Evolutionary conservation across 2,797 vertebrate species (phyloP), one percentile per base, ranked within the genome.

Genomic region (Sorex maritimensis): DNA sequence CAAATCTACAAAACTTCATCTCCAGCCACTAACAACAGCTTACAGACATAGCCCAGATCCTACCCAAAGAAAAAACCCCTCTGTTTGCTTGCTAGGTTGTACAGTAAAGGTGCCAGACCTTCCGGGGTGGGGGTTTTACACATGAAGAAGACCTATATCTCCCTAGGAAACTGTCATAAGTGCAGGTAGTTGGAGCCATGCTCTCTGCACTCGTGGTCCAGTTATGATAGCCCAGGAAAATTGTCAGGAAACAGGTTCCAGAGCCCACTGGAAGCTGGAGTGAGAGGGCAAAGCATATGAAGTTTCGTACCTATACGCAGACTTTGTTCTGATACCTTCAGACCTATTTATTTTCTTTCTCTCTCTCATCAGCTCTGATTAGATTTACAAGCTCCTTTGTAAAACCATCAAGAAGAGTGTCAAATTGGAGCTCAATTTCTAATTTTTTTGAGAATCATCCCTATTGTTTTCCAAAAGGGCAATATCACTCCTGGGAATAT

Each of bases 61-160:
- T 1, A 2, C 44, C 17, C 28, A 12, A 34, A 82, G 14, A 0
- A 0, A 0, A 0, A 15, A 11, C 5, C 13, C 2, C 0, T 0
- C 1, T 13, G 8, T 24, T 12, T 6, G 9, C 24, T 24, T n/a
- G 34, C 4, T 5, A 0, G 4, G 26, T 3, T 14, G 0, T 11
- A 8, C 12, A 11, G 15, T 17, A 17, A 12, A 19, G 9, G 11
- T 15, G 3, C 10, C 8, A 3, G 15, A 13, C 38, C n/a, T 24
- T 34, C 15, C 2, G 3, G 14, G 3, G 19, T 34, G 34, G 34
- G 34, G 17, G 63, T 1, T 52, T 44, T 19, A 67, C 46, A 69
- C 5, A n/a, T 2, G 1, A 23, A 58, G 1, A 0, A 6, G 3
- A 4, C 1, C 52, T 2, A 19, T 11, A 5, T 0, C 19, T 26